These are phyloP conservation scores for Pygoscelis antarcticus DNA, from an alignment of 2,113 vertebrate genomes.

Conservation along the genomic window DNA sequence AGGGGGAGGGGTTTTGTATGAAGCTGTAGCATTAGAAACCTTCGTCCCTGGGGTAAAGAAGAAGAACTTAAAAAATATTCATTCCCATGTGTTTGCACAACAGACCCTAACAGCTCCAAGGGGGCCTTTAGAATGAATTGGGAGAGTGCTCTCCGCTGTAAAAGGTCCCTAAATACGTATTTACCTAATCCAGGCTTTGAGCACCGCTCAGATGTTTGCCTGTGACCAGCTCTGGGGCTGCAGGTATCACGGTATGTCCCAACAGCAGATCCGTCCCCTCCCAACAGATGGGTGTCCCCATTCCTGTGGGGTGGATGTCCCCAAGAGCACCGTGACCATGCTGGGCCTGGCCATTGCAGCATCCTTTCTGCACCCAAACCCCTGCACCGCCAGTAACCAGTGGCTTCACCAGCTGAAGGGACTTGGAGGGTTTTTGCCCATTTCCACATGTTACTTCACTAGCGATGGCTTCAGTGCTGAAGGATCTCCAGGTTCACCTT, in stretches of 20 bases:
- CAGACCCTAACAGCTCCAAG: slow-evolving; percentile 60
- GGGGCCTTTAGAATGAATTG: slow-evolving; percentile 61
- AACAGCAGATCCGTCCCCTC: rapidly evolving
- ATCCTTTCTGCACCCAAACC: not conserved
- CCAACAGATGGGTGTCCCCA: not conserved
- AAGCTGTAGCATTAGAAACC: slow-evolving; percentile 37
- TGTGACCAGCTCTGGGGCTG: not conserved
- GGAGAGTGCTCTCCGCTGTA: slow-evolving; percentile 63
- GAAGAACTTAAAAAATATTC: slow-evolving; percentile 16
- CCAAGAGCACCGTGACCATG: rapidly evolving
- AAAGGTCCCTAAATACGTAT: slow-evolving; percentile 69
- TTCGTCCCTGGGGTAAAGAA: slow-evolving; percentile 42
- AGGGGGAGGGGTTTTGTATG: not conserved
- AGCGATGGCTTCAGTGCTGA: not conserved
- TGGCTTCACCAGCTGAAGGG: not conserved
- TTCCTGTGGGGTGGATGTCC: not conserved
- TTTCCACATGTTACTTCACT: not conserved
- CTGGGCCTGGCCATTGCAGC: not conserved
- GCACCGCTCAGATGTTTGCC: not conserved
- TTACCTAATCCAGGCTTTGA: slow-evolving; percentile 58
- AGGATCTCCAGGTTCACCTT: not conserved
- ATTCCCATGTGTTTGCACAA: slow-evolving; percentile 60
- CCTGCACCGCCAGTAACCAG: not conserved
- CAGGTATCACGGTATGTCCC: rapidly evolving
- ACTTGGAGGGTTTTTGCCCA: not conserved